Evolutionary conservation across 2,113 vertebrate species (phyloP), one percentile per base, ranked within the genome.

Genomic region (Pseudonaja textilis): DNA sequence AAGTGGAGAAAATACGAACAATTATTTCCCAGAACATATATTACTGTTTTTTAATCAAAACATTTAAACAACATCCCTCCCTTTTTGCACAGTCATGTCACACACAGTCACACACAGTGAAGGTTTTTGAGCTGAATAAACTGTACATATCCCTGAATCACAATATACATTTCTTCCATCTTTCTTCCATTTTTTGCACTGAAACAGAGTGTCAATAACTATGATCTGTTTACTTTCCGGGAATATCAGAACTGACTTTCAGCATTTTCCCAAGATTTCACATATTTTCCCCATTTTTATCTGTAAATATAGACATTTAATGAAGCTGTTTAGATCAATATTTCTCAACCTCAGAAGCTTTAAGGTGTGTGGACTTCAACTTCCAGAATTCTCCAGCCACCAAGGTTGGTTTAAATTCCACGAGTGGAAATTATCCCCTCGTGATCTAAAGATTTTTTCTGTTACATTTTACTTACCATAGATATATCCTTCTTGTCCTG

Each of bases 11-110:
- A 93, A 74, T 7, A 47, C 88, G 7, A 81, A 42, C 74, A 57
- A 69, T 94, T 93, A 87, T 90, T 90, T 90, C 1, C 3, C 20
- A 89, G 89, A 23, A 81, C 29, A 64, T 59, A 23, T 57, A 34
- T 88, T 56, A 12, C 1, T 74, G 50, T 18, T 12, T 55, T 22
- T 56, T n/a, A 0, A 14, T 8, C 8, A 29, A 52, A 54, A 50
- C 52, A 89, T 26, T 81, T 26, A 9, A 87, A 34, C 20, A 64
- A 22, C 12, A n/a, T 12, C 59, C 26, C 5, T 34, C n/a, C 29
- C 34, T 74, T 55, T 92, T 39, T 92, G 7, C 16, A 47, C 2
- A 47, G 2, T n/a, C n/a, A 54, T 89, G 64, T 56, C 5, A 45
- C 5, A 45, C 45, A 45, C 45, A 45, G 45, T 45, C 45, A 45